These are phyloP conservation scores for Eubucco bourcierii DNA, from an alignment of 2,113 vertebrate species.

Conservation along the genomic window DNA sequence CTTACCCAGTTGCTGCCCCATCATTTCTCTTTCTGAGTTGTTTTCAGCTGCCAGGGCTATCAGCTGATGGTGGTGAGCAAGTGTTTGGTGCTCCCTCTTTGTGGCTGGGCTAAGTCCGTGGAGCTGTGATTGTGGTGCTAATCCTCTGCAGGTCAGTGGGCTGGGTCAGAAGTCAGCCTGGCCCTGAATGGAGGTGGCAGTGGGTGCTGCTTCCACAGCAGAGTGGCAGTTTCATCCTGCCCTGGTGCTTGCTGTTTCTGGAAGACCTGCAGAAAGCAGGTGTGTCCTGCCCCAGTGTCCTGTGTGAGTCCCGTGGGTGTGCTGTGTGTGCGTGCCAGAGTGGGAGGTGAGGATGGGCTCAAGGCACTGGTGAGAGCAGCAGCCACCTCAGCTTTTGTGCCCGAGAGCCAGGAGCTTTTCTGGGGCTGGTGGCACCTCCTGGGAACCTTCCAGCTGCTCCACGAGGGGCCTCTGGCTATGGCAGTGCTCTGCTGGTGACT, in stretches of 20 bases:
- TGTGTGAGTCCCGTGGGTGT: fast-evolving
- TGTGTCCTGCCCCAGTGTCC: fast-evolving
- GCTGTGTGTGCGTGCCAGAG: neutral
- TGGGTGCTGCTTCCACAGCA: neutral
- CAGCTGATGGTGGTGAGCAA: neutral
- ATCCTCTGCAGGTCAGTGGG: neutral
- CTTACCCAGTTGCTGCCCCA: constrained; percentile 33
- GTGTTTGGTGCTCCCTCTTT: neutral
- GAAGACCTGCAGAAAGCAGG: neutral
- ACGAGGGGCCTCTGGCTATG: fast-evolving
- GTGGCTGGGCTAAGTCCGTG: neutral
- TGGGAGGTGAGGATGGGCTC: neutral
- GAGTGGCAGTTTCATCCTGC: neutral
- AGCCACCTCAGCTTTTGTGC: neutral
- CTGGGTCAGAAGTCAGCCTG: neutral
- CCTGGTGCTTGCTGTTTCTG: neutral
- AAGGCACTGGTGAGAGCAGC: neutral
- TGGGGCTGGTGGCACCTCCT: fast-evolving
- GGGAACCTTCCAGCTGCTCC: neutral
- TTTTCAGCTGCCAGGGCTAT: neutral
- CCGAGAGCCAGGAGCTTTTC: fast-evolving
- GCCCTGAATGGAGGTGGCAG: neutral
- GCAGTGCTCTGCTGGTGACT: neutral
- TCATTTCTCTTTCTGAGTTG: constrained; percentile 35
- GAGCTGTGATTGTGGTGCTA: constrained; percentile 30